Evolutionary conservation across 2,113 vertebrate genomes (phyloP).

Genomic region (Podarcis muralis): DNA sequence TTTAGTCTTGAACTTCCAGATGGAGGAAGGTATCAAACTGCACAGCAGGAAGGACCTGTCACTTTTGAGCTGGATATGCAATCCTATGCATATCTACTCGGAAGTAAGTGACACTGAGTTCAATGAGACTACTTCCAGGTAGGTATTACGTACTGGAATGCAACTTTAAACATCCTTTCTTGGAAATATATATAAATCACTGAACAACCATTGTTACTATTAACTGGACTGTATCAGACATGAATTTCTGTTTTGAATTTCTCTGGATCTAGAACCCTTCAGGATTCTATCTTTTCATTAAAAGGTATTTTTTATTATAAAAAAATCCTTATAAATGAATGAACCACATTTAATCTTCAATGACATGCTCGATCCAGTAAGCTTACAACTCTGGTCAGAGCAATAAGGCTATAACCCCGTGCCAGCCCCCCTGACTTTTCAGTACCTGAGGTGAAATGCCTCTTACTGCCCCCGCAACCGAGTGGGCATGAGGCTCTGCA

Average conservation of each 20-base stretch:
- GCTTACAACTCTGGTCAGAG: background rate
- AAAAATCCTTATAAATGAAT: background rate
- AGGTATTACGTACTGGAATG: no score
- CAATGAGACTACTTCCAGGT: background rate
- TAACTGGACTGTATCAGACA: background rate
- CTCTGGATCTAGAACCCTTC: background rate
- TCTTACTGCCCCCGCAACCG: no score
- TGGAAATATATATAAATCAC: background rate
- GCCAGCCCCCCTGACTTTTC: no score
- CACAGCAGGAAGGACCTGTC: background rate
- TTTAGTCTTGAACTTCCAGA: background rate
- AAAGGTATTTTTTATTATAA: no score
- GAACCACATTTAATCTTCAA: slow-evolving; percentile 23
- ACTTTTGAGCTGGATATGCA: background rate
- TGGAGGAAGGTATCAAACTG: background rate
- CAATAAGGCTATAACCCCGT: background rate
- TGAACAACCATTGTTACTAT: background rate
- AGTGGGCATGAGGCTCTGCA: no score
- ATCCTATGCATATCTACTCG: background rate
- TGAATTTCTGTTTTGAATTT: slow-evolving; percentile 13
- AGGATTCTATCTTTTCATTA: background rate
- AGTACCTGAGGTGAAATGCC: no score
- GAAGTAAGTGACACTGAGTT: background rate
- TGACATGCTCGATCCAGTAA: background rate
- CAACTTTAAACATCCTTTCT: background rate